A percentile compares a stretch with the other conserved stretches of the same genome.
Conservation (phyloP, 2,797 vertebrate species). For the Falco columbarius region DNA sequence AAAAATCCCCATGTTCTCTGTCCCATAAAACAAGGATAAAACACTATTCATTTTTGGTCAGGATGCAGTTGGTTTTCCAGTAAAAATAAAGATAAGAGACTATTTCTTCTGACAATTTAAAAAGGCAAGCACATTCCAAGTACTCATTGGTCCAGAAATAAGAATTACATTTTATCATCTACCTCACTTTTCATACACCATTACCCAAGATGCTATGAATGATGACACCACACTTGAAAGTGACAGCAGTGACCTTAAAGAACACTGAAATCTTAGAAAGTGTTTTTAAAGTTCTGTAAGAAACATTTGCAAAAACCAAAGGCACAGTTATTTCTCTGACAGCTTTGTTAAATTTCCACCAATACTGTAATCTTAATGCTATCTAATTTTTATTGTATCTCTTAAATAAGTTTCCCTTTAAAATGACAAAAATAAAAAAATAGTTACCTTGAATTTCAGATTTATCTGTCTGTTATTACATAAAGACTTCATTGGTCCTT, state of each 20-base stretch:
- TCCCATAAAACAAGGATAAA: background rate
- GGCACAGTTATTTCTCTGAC: background rate
- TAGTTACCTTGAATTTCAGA: background rate
- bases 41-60: background rate
- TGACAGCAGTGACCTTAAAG: background rate
- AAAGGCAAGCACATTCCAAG: background rate
- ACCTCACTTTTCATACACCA: background rate
- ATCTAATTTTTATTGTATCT: background rate
- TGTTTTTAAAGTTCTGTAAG: background rate
- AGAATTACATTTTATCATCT: background rate
- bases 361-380: background rate
- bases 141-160: background rate
- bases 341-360: background rate
- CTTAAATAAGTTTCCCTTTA: background rate
- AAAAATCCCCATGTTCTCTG: rapidly evolving
- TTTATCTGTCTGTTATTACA: background rate
- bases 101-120: background rate
- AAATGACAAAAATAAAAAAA: background rate
- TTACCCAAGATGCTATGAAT: background rate
- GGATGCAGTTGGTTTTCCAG: background rate
- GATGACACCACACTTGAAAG: background rate
- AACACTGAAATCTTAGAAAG: background rate
- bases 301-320: background rate
- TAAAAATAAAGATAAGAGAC: background rate
- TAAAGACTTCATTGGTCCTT: background rate